phyloP scores from a whole-genome alignment of 2,888 invertebrate species.

The Synergus umbraculus region DNA sequence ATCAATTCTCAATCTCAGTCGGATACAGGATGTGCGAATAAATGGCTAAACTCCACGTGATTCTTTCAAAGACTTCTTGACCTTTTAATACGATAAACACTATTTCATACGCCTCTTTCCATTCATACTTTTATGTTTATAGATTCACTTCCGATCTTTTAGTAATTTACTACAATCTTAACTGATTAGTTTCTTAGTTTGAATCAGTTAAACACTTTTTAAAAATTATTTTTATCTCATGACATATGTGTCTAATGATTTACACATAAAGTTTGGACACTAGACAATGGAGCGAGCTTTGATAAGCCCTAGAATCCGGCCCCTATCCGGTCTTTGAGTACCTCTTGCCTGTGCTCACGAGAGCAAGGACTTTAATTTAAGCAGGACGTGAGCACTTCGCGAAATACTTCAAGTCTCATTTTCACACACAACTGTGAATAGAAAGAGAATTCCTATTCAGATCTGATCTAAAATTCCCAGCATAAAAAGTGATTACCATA shows the following conservation, averaged over 20 bases:
- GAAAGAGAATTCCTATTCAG: neutral
- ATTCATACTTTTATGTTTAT: too few species aligned
- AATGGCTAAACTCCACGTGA: neutral
- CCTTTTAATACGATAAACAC: neutral
- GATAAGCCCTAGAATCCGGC: conserved; percentile 18
- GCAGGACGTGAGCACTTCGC: conserved; percentile 27
- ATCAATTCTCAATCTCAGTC: neutral
- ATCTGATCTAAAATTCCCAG: neutral
- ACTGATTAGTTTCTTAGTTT: too few species aligned
- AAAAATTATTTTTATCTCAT: neutral
- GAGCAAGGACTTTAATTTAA: conserved; percentile 39
- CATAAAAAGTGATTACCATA: too few species aligned
- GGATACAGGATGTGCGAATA: neutral
- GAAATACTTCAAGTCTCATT: neutral
- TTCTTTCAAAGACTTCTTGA: neutral
- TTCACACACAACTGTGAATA: neutral
- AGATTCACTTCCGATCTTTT: too few species aligned
- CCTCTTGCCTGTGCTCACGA: conserved; percentile 11
- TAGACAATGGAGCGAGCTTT: conserved; percentile 15
- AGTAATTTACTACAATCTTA: too few species aligned
- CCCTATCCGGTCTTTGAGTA: conserved; percentile 18
- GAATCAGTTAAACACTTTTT: neutral
- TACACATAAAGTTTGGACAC: neutral
- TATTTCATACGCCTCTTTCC: neutral
- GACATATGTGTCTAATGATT: neutral